Base-by-base conservation (phyloP, 2,888 invertebrate genomes). In the Fragum sueziense region DNA sequence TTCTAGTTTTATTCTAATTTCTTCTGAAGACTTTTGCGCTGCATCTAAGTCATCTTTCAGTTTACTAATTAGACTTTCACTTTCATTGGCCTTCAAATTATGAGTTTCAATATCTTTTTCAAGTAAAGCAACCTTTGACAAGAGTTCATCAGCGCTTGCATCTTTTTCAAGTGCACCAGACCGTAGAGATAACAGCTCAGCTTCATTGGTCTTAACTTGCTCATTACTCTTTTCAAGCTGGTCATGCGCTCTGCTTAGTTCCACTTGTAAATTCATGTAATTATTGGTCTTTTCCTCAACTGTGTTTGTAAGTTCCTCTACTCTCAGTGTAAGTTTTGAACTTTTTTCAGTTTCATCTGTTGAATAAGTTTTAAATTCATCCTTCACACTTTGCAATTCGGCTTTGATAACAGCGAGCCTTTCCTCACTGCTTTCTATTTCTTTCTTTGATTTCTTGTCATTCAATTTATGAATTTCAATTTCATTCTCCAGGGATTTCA, bases 321-420 rank as follows among this genome's bases (percentile, higher is more conserved):
- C 75, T 22, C 70, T 52, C 34, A 71, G 70, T 20, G 59, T 71
- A 20, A 79, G 27, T 69, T 74, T 79, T 33, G 77, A 74, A 27
- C 34, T 67, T 29, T 72, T 79, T 6, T 72, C 77, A 59, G 82
- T 77, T 59, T 79, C 72, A 37, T 82, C 79, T 70, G 75, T 70
- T 34, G 74, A 71, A 61, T 74, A 74, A 22, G 77, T 74, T 74
- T 77, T 79, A 22, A 79, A 31, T 9, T 74, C 70, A 79, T 82
- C 82, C 74, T 82, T 57, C 41, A 71, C 11, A 34, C 47, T 27
- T 25, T 59, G 34, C n/a, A 37, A 61, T 47, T 61, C 41, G 27
- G 20, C 25, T 34, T 31, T 27, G 6, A 70, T 34, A 17, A 62
- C 31, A 33, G n/a, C 34, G 4, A 33, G 33, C 31, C 17, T 62